Conservation (phyloP, 2,113 vertebrate species). For the Lophochroa leadbeateri region DNA sequence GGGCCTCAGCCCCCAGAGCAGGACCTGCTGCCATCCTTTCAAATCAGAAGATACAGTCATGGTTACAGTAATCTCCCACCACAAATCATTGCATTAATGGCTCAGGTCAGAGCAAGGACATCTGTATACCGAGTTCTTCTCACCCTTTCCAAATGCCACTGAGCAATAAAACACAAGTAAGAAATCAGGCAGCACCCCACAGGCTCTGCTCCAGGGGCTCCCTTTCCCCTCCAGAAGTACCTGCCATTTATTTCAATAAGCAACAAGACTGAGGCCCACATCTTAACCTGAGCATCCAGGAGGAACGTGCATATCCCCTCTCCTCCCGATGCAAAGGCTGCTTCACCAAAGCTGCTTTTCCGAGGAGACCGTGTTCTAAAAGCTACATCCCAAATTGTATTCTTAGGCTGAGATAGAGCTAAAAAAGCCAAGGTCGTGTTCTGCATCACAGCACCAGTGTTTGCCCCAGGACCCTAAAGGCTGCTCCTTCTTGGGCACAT, state of each 20-base stretch:
- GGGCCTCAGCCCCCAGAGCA: background rate
- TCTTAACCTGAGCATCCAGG: background rate
- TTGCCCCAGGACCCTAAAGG: background rate
- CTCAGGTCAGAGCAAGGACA: background rate
- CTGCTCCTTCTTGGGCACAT: background rate
- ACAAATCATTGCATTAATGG: background rate
- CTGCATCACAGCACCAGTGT: background rate
- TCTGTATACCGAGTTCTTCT: background rate
- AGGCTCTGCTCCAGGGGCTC: background rate
- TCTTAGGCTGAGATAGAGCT: background rate
- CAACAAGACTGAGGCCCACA: background rate
- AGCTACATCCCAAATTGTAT: background rate
- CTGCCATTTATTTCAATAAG: background rate
- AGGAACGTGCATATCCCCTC: accelerated
- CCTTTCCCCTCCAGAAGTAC: background rate
- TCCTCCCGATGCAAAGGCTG: background rate
- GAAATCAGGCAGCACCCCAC: background rate
- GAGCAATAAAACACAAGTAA: background rate
- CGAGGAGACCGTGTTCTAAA: background rate
- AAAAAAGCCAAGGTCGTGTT: background rate
- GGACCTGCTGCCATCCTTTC: background rate
- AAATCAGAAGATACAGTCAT: background rate
- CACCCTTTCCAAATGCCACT: background rate
- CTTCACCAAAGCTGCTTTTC: background rate
- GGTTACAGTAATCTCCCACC: background rate